A percentile compares a stretch with the other conserved stretches of the same genome.
Conservation (phyloP, 2,797 vertebrate genomes). For the Coendou prehensilis region DNA sequence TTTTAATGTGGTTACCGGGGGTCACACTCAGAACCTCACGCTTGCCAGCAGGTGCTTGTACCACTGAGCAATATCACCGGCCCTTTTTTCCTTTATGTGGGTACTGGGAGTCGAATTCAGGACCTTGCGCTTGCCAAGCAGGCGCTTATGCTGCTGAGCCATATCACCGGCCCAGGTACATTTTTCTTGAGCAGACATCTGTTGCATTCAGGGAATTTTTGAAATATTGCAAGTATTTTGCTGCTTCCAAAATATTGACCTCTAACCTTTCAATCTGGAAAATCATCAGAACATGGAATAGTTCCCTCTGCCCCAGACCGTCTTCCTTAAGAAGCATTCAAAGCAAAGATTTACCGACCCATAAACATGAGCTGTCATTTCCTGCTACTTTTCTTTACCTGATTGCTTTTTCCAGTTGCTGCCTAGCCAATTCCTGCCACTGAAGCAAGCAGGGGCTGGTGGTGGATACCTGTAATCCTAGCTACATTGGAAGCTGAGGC, state of each 20-base stretch:
- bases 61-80: too few relatives aligned
- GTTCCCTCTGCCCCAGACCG: background rate
- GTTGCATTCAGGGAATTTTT: constrained; percentile 37
- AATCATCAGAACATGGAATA: background rate
- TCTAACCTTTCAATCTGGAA: background rate
- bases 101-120: too few relatives aligned
- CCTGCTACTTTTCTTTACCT: background rate
- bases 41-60: too few relatives aligned
- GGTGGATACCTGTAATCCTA: background rate
- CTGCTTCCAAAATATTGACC: background rate
- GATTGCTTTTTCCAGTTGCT: background rate
- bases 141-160: too few relatives aligned
- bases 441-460: background rate
- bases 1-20: too few relatives aligned
- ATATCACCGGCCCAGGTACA: background rate
- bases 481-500: background rate
- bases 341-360: background rate
- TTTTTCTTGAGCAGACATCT: background rate
- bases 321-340: background rate
- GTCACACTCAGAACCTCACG: too few relatives aligned
- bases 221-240: background rate
- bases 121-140: too few relatives aligned
- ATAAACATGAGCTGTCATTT: background rate
- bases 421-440: background rate
- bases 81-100: too few relatives aligned